phyloP scores from a whole-genome alignment of 2,888 invertebrate species.

The Cheilosia impressa region DNA sequence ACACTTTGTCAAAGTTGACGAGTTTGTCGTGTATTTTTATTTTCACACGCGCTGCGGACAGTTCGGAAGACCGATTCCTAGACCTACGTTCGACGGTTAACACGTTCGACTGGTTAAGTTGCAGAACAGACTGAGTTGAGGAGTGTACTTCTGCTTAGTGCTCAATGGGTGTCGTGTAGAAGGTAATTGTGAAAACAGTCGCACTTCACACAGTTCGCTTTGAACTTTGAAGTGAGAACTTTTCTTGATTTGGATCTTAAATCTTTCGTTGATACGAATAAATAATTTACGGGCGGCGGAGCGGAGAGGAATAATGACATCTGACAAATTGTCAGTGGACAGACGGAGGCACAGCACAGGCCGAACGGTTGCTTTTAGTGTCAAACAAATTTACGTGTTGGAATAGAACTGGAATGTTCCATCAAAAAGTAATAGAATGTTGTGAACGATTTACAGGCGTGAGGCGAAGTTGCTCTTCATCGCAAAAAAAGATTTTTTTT shows the following conservation, averaged over 20 bases:
- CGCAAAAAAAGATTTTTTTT: too few relatives aligned
- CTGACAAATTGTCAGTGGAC: constrained; percentile 7
- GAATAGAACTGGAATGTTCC: constrained; percentile 15
- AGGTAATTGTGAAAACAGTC: not conserved
- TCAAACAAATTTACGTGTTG: constrained; percentile 33
- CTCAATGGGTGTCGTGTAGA: not conserved
- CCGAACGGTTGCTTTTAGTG: constrained; percentile 18
- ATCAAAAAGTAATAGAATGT: constrained; percentile 29
- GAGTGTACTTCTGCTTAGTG: not conserved
- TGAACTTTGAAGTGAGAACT: constrained; percentile 33
- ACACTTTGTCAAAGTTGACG: constrained; percentile 37
- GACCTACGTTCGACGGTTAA: constrained; percentile 3
- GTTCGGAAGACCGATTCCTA: constrained; percentile 1
- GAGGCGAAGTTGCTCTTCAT: not conserved
- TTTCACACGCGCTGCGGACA: constrained; percentile 11
- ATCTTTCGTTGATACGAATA: not conserved
- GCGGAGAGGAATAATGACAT: not conserved
- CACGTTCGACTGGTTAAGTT: constrained; percentile 17
- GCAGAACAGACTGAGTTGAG: not conserved
- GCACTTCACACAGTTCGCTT: constrained; percentile 28
- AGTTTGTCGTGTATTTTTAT: constrained; percentile 18
- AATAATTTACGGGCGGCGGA: not conserved
- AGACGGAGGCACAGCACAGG: too few relatives aligned
- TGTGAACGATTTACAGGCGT: not conserved
- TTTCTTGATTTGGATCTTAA: constrained; percentile 37